Evolutionary conservation across 2,113 vertebrate genomes (phyloP), one percentile per base, ranked within the genome.

Genomic region (Myotis brandtii): DNA sequence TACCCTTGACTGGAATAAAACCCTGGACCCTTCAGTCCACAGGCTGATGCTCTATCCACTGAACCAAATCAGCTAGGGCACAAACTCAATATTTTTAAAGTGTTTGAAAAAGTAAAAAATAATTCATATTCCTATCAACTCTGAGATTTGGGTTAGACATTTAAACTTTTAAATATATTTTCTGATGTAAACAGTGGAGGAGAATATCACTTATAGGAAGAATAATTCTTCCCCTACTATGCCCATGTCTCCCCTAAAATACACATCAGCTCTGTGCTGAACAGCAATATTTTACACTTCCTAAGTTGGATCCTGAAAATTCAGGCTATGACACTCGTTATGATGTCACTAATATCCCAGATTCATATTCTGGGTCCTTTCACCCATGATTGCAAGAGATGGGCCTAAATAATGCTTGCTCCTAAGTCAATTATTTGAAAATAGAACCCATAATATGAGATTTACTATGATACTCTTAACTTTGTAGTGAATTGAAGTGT

Each of bases 381-480:
- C 1, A 88, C 37, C 48, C 40, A 46, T 76, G 23, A 12, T 48
- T 94, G 80, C 84, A 86, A 59, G 37, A 96, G 18, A 84, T 90
- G 46, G 40, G 72, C 70, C 73, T 95, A 97, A 97, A 97, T 93
- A 97, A 98, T 93, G n/a, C 93, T 83, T 97, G 75, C 67, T 97
- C 75, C 95, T 96, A 94, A 98, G 98, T 98, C 97, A 98, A 96
- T 98, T 98, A 98, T 98, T 98, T 98, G 97, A 97, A 98, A 98
- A 97, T 81, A 98, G 97, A 98, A 96, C 23, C 0, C 3, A 94
- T 97, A 97, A 98, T 93, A 94, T n/a, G 97, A 98, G 97, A 98
- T 97, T 96, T 97, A 97, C 89, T 98, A 95, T 95, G 95, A 95
- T 97, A 96, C 91, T 95, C 64, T 98, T 98, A 98, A 98, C 94